Evolutionary conservation across 2,888 invertebrate genomes (phyloP), one percentile per base, ranked within the genome.

Genomic region (Drosophila meridionalis): DNA sequence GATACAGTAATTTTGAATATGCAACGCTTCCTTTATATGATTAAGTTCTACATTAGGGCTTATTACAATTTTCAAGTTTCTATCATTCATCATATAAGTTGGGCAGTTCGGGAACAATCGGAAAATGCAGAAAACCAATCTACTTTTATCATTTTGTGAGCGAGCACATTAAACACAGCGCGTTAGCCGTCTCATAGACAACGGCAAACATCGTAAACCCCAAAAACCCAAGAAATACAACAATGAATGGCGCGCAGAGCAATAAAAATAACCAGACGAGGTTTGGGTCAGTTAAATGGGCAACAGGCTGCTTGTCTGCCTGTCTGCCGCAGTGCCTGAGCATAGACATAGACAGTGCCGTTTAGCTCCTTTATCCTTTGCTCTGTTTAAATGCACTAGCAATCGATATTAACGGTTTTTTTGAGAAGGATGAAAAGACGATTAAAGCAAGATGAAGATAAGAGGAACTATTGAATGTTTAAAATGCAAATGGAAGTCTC

Each of bases 191-290:
- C 65, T 50, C 75, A 73, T 52, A 69, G 72, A 73, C 79, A 76
- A 66, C 58, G 60, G 69, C 82, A 78, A 76, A 73, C 76, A 82
- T 76, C 76, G 82, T 62, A 79, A 76, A 72, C 57, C 50, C 71
- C 52, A 45, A 40, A 78, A 67, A 75, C 78, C 72, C 72, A 64
- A 55, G 57, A 81, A 59, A 68, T 48, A 60, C 30, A 50, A 36
- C 53, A 66, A 64, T 82, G 68, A 83, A 70, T 72, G 63, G 69
- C 34, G 55, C 34, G 58, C 34, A 59, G 58, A 79, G 20, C 34
- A 34, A 34, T 52, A 6, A 52, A 52, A 34, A 11, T 6, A 3
- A 20, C 32, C 11, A 52, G 50, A 52, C 34, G 34, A 34, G 20
- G 9, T 11, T 34, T 34, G 50, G 50, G 34, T 32, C 5, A n/a